Evolutionary conservation across 2,888 invertebrate genomes (phyloP), one percentile per base, ranked within the genome.

Genomic region (Drosophila silvestris): DNA sequence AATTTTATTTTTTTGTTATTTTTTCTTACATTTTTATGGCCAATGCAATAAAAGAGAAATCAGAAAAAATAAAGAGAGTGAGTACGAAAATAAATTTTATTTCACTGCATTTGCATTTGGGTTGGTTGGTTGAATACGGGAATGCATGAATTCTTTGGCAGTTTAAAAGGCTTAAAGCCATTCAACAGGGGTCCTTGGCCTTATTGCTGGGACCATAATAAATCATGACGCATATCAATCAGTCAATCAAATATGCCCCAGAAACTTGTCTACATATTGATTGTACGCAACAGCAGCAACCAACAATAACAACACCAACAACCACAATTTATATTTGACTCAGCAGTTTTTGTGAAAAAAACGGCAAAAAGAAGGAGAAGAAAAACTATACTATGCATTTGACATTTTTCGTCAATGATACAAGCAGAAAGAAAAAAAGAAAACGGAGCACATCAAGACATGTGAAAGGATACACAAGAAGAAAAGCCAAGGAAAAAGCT

Each of bases 211-310:
- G 2, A 53, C 62, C 41, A 68, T 79, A 82, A 84, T 86, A 85
- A 85, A 85, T 85, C 89, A 85, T 89, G 86, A 73, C 86, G 89
- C 86, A 88, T 85, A 89, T 89, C 86, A 88, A 85, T 85, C 89
- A 85, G 89, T 89, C 85, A 85, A 85, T 89, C 85, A 84, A 84
- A 84, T 60, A 66, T 81, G 82, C 54, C 80, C 82, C 63, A 81
- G 71, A 70, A 81, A 69, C 70, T 72, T 79, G 72, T 81, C 64
- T 62, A 74, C 71, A 74, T 87, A 89, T 86, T 84, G 85, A 89
- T 85, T 85, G 81, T 88, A 61, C 66, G 66, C 67, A 58, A 58
- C 51, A 76, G 32, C 51, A 76, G 47, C 53, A 75, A 44, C 60
- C 56, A 66, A 57, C 74, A 78, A 52, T 26, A 47, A 16, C 47